Evolutionary conservation across 2,113 vertebrate genomes (phyloP).

Genomic region (Sinocyclocheilus grahami): DNA sequence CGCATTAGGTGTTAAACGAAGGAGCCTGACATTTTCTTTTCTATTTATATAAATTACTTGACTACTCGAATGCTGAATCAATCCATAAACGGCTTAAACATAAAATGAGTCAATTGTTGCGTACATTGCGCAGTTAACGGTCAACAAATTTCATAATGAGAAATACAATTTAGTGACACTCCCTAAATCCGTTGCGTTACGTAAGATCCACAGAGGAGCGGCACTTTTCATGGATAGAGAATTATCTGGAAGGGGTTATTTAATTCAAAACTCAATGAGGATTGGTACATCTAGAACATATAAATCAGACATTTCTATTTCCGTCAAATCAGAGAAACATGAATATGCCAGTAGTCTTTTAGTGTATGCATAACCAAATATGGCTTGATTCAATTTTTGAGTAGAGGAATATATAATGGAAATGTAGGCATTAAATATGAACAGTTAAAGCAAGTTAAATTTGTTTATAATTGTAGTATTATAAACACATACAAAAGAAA

Average conservation of each 20-base stretch:
- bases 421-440: neutral
- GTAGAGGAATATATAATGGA: neutral
- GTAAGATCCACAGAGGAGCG: neutral
- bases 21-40: neutral
- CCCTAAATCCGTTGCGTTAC: neutral
- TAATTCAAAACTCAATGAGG: neutral
- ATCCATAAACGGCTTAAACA: neutral
- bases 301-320: neutral
- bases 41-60: neutral
- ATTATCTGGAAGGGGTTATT: neutral
- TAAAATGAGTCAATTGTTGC: neutral
- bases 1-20: neutral
- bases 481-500: neutral
- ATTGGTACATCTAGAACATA: neutral
- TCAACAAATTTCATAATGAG: neutral
- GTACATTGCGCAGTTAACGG: neutral
- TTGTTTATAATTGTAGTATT: neutral
- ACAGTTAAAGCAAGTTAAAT: neutral
- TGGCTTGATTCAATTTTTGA: neutral
- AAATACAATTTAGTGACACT: conserved; percentile 23
- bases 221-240: neutral
- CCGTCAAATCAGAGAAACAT: neutral
- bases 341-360: too few species aligned
- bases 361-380: conserved; percentile 5
- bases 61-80: neutral